A percentile compares a stretch with the other conserved stretches of the same genome.
Evolutionary conservation across 2,113 vertebrate genomes (phyloP).

Genomic region (Ifrita kowaldi): DNA sequence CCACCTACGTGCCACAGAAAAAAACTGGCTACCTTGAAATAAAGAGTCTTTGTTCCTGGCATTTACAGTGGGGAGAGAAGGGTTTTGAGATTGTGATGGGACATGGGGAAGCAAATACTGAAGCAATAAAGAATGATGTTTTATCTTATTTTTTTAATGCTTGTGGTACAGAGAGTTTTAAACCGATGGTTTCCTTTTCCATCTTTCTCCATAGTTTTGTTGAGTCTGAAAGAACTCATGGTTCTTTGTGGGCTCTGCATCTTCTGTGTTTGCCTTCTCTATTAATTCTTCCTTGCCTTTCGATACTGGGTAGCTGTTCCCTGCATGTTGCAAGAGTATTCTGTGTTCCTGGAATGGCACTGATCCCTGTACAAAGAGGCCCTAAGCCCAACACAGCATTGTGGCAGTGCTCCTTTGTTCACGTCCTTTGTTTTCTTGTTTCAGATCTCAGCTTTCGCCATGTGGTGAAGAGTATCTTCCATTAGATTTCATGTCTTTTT

Average conservation of each 20-base stretch:
- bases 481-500: not conserved
- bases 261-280: not conserved
- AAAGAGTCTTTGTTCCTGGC: not conserved
- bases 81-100: not conserved
- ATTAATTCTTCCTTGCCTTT: not conserved
- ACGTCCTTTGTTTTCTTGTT: not conserved
- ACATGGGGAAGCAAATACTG: not conserved
- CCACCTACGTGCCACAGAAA: not conserved
- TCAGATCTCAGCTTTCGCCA: not conserved
- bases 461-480: not conserved
- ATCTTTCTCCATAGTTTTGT: not conserved
- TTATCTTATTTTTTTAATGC: not conserved
- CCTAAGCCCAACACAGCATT: not conserved
- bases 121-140: not conserved
- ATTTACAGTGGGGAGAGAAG: not conserved
- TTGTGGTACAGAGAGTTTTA: not conserved
- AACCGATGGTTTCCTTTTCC: not conserved
- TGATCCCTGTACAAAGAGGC: not conserved
- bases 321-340: not conserved
- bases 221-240: not conserved
- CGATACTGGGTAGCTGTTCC: not conserved
- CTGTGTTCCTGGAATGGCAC: not conserved
- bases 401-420: not conserved
- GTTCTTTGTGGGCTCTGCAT: not conserved
- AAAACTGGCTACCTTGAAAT: not conserved